Base-by-base conservation (phyloP, 2,797 vertebrate genomes). In the Platyrinchus mystaceus region DNA sequence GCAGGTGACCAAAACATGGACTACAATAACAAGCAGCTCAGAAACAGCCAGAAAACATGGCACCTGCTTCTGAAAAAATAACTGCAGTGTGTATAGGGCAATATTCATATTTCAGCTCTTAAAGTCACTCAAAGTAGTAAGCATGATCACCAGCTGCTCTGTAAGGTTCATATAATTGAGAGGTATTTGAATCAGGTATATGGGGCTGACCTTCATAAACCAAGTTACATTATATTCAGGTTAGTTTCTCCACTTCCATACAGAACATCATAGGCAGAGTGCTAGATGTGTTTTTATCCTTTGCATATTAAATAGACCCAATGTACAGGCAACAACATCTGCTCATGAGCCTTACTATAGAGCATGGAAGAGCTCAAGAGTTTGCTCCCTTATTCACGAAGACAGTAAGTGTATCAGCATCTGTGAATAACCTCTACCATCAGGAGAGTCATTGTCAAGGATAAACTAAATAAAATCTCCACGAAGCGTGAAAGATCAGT, bases 381-480 rank as follows among this genome's bases (percentile, higher is more conserved):
- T 79, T 97, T 94, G 77, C 78, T 96, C 87, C 94, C 94, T 98
- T 96, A 96, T 95, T 93, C 80, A 84, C 24, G 63, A 70, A 93
- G 95, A 96, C 96, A 96, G 84, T 94, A 92, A 97, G 89, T 95
- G 64, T 86, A 71, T 47, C 81, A 44, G 43, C 89, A 93, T 96
- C 89, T 90, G 96, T 90, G 96, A 97, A 93, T 27, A 85, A 66
- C 82, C 92, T 70, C 77, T 87, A 94, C 86, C 91, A 91, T 96
- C 94, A 95, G 78, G 71, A 93, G 37, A 95, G 82, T 94, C 93
- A 87, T 93, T 94, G 91, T 84, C 91, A 96, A 97, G 83, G 81
- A 96, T 95, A 97, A 97, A 93, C 93, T 95, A 97, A 96, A 94
- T 96, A 96, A 97, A 98, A 97, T 71, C 95, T 97, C 93, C 95